Evolutionary conservation across 2,797 vertebrate genomes (phyloP), one percentile per base, ranked within the genome.

Genomic region (Danio aesculapii): DNA sequence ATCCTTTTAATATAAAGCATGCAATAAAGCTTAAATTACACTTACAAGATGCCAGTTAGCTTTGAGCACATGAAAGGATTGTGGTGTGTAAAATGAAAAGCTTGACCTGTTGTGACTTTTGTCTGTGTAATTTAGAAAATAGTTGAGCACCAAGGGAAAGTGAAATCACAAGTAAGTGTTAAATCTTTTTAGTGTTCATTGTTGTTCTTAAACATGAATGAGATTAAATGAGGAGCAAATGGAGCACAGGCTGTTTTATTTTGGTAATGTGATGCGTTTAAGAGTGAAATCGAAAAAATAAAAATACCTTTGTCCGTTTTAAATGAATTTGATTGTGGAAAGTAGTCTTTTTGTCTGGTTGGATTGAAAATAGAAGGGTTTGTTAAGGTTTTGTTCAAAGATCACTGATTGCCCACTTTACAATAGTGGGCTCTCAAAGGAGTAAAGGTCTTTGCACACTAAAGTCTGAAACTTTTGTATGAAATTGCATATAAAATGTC

Each of bases 1-100:
- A 80, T 73, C 17, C 19, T 68, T 61, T 75, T 77, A 82, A 82
- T 71, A 61, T 72, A 72, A 77, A 71, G 53, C 62, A 49, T 43
- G 61, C 16, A 58, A 47, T 57, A 19, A 55, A 63, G 47, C 30
- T 30, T 50, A 64, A 77, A 43, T 61, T 43, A 55, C 66, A 68
- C 53, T 7, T 69, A 30, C 52, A 57, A 30, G 50, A 77, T 77
- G 41, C 50, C 14, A 58, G 55, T 17, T 47, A 16, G 75, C 50
- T 21, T 69, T 50, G 44, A 78, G 13, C 19, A 43, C 44, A 69
- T 52, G 13, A 50, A 59, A 50, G 17, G 52, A 59, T 69, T 77
- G 46, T 2, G 21, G 9, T 47, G 6, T 68, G 76, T 78, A 69
- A 16, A 61, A 78, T 61, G n/a, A 68, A 59, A 50, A 59, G n/a